Conservation (phyloP, 2,113 vertebrate genomes). For the Mugil cephalus region DNA sequence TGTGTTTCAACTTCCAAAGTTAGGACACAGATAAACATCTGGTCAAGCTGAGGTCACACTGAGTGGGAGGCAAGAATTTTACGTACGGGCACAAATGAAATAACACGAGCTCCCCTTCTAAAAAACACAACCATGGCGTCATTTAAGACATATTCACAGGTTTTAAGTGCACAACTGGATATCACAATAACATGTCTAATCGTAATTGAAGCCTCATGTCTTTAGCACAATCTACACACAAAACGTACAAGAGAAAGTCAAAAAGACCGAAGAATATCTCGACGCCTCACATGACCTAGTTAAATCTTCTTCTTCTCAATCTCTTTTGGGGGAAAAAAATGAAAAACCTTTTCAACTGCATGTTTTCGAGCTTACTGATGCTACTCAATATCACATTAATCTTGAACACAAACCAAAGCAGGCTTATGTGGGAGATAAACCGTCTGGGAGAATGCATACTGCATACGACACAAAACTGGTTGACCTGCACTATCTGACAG, state of each 20-base stretch:
- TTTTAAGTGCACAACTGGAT: no score
- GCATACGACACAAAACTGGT: background rate
- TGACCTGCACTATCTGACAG: slow-evolving; percentile 2
- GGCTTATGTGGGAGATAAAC: background rate
- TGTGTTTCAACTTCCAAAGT: slow-evolving; percentile 12
- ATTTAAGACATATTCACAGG: background rate
- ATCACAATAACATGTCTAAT: background rate
- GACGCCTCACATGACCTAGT: background rate
- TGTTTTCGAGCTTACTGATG: background rate
- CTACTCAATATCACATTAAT: background rate
- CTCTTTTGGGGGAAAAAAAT: background rate
- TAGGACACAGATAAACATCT: background rate
- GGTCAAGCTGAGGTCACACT: slow-evolving; percentile 49
- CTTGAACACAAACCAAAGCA: background rate
- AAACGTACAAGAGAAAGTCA: background rate
- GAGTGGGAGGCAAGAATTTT: background rate
- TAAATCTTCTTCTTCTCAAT: background rate
- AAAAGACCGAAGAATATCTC: background rate
- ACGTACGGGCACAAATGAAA: background rate
- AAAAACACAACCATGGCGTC: background rate
- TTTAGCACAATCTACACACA: background rate
- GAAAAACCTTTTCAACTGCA: background rate
- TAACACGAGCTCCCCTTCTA: background rate
- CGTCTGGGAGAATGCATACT: background rate
- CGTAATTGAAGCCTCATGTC: background rate